Percentiles rank a stretch among this genome's conserved stretches.
Conservation (phyloP, 2,888 invertebrate genomes). For the Pachliopta kotzebuea region DNA sequence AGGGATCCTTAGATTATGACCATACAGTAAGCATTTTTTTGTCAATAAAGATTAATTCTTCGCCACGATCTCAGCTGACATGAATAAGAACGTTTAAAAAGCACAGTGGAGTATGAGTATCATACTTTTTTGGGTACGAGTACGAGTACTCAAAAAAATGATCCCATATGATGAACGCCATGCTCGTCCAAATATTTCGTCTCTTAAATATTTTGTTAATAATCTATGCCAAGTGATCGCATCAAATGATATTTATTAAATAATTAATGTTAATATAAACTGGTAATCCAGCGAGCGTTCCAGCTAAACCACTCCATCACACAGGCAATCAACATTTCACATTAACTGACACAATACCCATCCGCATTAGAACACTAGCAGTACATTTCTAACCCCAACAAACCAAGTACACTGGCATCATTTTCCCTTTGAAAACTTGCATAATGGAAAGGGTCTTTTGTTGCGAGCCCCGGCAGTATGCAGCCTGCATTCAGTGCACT, state of each 20-base stretch:
- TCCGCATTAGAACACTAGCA: slow-evolving; percentile 37
- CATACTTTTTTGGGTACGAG: too few species aligned
- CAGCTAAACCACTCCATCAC: slow-evolving; percentile 27
- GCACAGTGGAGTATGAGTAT: too few species aligned
- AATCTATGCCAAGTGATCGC: slow-evolving; percentile 12
- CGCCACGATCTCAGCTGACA: too few species aligned
- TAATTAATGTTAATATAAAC: slow-evolving; percentile 17
- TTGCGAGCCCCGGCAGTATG: slow-evolving; percentile 42
- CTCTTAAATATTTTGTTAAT: too few species aligned
- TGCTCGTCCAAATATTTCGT: too few species aligned
- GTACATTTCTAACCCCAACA: slow-evolving; percentile 34
- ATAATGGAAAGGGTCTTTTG: slow-evolving; percentile 48
- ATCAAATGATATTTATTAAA: slow-evolving; percentile 14
- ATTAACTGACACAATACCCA: slow-evolving; percentile 35
- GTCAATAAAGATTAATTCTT: too few species aligned
- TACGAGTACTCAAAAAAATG: too few species aligned
- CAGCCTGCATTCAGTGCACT: slow-evolving; percentile 50
- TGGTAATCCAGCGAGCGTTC: slow-evolving; percentile 15
- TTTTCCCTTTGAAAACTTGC: slow-evolving; percentile 54
- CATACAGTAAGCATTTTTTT: not conserved
- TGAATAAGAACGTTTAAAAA: too few species aligned
- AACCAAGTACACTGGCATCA: slow-evolving; percentile 35
- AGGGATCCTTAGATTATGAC: slow-evolving; percentile 32
- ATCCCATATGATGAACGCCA: too few species aligned
- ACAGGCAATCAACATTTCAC: slow-evolving; percentile 33